These are phyloP conservation scores for Calosoma granatense DNA, from an alignment of 1,140 invertebrate species.

Conservation along the genomic window DNA sequence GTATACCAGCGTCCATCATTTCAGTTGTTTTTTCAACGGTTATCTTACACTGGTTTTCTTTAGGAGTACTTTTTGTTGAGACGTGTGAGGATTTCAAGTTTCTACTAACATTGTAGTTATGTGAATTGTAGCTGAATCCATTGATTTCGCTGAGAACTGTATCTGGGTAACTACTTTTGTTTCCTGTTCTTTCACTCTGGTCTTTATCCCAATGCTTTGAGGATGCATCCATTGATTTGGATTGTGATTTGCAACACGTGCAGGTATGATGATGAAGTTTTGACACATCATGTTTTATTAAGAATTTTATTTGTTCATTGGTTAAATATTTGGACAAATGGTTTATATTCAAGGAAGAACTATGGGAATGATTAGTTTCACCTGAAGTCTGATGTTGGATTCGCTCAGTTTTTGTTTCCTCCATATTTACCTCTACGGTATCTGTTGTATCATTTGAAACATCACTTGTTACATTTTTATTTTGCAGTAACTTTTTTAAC, in stretches of 20 bases:
- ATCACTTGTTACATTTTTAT: not conserved
- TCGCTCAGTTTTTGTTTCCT: not conserved
- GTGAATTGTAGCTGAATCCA: not conserved
- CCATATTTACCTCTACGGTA: not conserved
- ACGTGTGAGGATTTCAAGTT: not conserved
- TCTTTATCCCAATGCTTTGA: not conserved
- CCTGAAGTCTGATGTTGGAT: not conserved
- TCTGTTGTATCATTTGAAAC: not conserved
- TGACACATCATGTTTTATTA: not conserved
- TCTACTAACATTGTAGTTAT: not conserved
- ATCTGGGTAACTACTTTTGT: too few relatives aligned
- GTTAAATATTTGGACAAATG: not conserved
- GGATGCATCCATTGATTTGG: not conserved
- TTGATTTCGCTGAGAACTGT: too few relatives aligned
- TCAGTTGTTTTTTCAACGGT: too few relatives aligned
- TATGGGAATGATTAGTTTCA: not conserved
- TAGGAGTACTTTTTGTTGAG: too few relatives aligned
- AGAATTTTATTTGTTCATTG: not conserved
- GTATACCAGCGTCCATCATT: not conserved
- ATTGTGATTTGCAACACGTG: not conserved
- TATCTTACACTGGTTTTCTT: too few relatives aligned
- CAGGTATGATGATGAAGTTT: not conserved
- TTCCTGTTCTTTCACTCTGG: too few relatives aligned
- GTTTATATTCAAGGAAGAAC: not conserved
- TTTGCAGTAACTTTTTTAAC: not conserved